Percentiles rank a stretch among this genome's conserved stretches.
These are phyloP conservation scores for Bradypodion ventrale DNA, from an alignment of 2,797 vertebrate species.

Conservation along the genomic window DNA sequence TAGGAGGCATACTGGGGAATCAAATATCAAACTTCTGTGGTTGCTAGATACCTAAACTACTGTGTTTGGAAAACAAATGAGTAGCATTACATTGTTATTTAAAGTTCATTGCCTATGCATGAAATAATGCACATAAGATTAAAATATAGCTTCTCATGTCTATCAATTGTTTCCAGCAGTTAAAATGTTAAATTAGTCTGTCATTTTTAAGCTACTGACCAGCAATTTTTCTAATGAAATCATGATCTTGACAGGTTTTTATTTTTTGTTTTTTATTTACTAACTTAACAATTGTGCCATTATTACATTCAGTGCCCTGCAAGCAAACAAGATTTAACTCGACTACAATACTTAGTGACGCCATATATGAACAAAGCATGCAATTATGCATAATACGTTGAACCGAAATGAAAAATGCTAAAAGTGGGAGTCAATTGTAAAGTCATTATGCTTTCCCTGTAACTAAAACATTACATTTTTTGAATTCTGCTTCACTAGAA, in stretches of 20 bases:
- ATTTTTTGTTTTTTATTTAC: conserved; percentile 57
- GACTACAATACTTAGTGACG: conserved; percentile 54
- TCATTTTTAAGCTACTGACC: conserved; percentile 47
- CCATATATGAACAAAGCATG: conserved; percentile 59
- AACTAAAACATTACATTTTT: no score
- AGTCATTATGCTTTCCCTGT: conserved; percentile 68
- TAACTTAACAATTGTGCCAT: conserved; percentile 63
- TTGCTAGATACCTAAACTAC: no score
- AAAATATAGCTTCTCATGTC: conserved; percentile 5
- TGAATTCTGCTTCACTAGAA: background rate
- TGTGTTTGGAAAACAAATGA: no score
- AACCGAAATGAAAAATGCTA: conserved; percentile 71
- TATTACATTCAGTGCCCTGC: conserved; percentile 63
- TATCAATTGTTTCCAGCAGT: conserved; percentile 22
- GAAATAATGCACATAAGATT: conserved; percentile 1
- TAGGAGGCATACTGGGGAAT: no score
- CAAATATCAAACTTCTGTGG: no score
- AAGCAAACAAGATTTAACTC: conserved; percentile 68
- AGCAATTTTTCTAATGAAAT: conserved; percentile 44
- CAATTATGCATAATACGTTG: conserved; percentile 67
- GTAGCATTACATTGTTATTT: background rate
- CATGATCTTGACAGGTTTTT: conserved; percentile 56
- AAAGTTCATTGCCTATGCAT: conserved; percentile 24
- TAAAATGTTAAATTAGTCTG: conserved; percentile 33
- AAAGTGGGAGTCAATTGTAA: conserved; percentile 74